Evolutionary conservation across 2,113 vertebrate genomes (phyloP), one percentile per base, ranked within the genome.

Genomic region (Symphodus melops): DNA sequence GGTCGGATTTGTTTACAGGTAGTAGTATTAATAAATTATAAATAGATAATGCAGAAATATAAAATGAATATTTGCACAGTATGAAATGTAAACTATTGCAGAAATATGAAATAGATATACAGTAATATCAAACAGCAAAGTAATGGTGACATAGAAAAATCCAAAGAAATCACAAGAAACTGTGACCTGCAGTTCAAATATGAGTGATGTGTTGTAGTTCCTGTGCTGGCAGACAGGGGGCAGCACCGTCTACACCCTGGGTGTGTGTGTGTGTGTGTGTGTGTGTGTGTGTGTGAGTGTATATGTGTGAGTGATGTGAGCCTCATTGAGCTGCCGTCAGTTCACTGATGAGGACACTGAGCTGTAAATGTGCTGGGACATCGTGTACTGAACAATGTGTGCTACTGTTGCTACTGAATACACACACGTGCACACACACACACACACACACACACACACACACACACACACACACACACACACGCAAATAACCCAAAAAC

Each of bases 331-430:
- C 28, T 78, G 36, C 48, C 36, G 13, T 66, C 19, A 56, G 44
- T 17, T 39, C 53, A 1, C 33, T 62, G 44, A 39, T 28, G 33
- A 48, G 54, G 67, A 68, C 75, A 48, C 41, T 20, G 55, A 55
- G 67, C 69, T 70, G 52, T 63, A 28, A 70, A 79, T 39, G 75
- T 69, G 75, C 63, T 20, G 42, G 85, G 65, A 91, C 89, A 86
- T 68, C 1, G 37, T 83, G 87, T 87, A 21, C 87, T 52, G 52
- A 69, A 79, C 62, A 2, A 53, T 61, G 56, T 75, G 88, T 86
- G 48, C 75, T 59, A 37, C n/a, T 51, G 62, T 20, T 28, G 19
- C 48, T 48, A 19, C 46, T 48, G 19, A 2, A 51, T 16, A 61
- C 54, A 75, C 41, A 64, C 39, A 53, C 25, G 39, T 46, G 52